A percentile compares a stretch with the other conserved stretches of the same genome.
Conservation (phyloP, 2,113 vertebrate species). For the Chrysemys picta region DNA sequence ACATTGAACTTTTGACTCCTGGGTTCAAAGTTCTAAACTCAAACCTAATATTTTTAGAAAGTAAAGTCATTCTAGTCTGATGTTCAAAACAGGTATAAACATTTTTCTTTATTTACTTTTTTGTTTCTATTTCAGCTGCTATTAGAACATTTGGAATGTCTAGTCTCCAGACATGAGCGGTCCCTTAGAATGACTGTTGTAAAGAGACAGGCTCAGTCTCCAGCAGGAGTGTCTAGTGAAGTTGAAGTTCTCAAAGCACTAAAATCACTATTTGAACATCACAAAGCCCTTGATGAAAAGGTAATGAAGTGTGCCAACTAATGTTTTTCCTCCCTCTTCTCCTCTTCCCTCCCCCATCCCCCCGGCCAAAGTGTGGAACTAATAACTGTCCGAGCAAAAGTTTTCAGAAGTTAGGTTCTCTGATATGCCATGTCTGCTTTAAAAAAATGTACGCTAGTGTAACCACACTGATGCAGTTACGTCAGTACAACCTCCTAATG, state of each 20-base stretch:
- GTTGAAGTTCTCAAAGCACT: conserved; percentile 98
- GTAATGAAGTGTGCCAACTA: conserved; percentile 63
- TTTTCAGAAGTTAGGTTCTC: not conserved
- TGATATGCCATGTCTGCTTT: not conserved
- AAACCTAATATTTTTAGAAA: not conserved
- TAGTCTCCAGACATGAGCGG: conserved; percentile 94
- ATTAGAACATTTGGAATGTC: conserved; percentile 95
- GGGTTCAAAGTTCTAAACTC: not conserved
- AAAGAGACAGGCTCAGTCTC: conserved; percentile 95
- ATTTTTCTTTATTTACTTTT: not conserved
- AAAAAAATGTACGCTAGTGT: not conserved
- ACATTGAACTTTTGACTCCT: not conserved
- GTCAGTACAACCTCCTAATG: not conserved
- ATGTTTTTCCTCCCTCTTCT: not conserved
- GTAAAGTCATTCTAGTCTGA: not conserved
- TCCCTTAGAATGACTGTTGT: conserved; percentile 98
- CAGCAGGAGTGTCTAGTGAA: conserved; percentile 96
- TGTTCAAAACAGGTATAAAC: not conserved
- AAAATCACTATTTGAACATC: conserved; percentile 97
- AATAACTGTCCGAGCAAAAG: not conserved
- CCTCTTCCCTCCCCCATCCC: no score
- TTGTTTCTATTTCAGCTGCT: conserved; percentile 83
- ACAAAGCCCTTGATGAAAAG: conserved; percentile 99
- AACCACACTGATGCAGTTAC: not conserved
- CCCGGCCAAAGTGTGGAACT: not conserved